phyloP scores from a whole-genome alignment of 2,113 vertebrate species.

The Muntiacus muntjak region DNA sequence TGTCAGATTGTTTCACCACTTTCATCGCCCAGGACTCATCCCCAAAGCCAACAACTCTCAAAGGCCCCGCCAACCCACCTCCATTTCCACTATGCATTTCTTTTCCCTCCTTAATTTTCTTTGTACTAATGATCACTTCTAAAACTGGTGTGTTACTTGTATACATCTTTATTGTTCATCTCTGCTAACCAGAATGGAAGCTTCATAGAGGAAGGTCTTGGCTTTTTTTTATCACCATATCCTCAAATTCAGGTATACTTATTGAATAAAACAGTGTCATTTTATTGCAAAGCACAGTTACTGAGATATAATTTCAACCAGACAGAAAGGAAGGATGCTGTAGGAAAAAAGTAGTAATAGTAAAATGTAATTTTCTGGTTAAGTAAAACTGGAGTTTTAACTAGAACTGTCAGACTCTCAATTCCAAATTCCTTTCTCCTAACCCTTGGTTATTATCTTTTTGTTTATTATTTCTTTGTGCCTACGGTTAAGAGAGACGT shows the following conservation, averaged over 20 bases:
- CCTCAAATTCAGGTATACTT: neutral
- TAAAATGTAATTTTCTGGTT: neutral
- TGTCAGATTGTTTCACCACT: neutral
- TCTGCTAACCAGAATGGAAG: neutral
- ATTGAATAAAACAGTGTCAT: neutral
- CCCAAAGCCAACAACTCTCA: neutral
- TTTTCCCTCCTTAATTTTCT: neutral
- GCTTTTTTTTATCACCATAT: neutral
- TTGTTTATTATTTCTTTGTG: neutral
- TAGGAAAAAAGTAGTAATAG: neutral
- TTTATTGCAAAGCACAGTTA: neutral
- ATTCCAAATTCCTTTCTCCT: neutral
- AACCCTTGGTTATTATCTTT: neutral
- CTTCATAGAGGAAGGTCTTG: neutral
- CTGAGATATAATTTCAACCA: neutral
- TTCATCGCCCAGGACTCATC: neutral
- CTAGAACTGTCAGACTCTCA: neutral
- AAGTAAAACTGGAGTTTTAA: neutral
- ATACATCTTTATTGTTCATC: neutral
- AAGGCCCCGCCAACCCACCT: neutral
- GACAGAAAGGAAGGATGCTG: neutral
- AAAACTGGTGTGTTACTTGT: neutral
- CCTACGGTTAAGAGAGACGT: neutral
- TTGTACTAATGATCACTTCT: neutral
- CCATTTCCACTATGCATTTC: neutral